Evolutionary conservation across 2,888 invertebrate species (phyloP).

Genomic region (Rhagophthalmus giganteus): DNA sequence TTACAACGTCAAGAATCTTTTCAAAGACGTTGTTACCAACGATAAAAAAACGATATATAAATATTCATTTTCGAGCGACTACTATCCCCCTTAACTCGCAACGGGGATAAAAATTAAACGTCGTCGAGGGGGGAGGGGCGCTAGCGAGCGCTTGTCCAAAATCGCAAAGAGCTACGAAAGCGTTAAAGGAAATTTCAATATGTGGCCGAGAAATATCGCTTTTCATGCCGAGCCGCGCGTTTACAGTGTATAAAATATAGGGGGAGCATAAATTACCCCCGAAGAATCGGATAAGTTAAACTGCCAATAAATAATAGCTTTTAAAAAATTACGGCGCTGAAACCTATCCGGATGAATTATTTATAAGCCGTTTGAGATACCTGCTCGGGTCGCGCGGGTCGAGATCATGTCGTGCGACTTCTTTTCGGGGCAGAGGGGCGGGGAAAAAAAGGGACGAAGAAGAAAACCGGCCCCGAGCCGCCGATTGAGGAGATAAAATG

Average conservation of each 20-base stretch:
- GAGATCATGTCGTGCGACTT: constrained; percentile 16
- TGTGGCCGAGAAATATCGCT: constrained; percentile 50
- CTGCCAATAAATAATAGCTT: constrained; percentile 51
- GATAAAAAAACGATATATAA: too few relatives aligned
- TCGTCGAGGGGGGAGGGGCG: too few relatives aligned
- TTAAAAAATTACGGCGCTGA: constrained; percentile 45
- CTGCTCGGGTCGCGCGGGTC: constrained; percentile 17
- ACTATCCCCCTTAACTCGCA: constrained; percentile 27
- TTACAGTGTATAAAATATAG: constrained; percentile 51
- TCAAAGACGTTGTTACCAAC: too few relatives aligned
- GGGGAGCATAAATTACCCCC: constrained; percentile 47
- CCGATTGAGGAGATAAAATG: too few relatives aligned
- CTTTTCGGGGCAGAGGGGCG: too few relatives aligned
- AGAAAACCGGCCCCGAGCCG: not conserved
- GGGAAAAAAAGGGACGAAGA: not conserved
- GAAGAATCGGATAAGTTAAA: constrained; percentile 48
- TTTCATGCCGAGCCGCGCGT: constrained; percentile 46
- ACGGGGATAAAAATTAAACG: constrained; percentile 35
- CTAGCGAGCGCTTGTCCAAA: constrained; percentile 34
- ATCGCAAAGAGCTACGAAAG: constrained; percentile 46
- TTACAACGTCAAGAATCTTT: too few relatives aligned
- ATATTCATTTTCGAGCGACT: too few relatives aligned
- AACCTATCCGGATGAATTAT: constrained; percentile 42
- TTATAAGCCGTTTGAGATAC: constrained; percentile 34
- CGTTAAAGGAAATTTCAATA: constrained; percentile 53